Base-by-base conservation (phyloP, 2,113 vertebrate genomes). In the Zosterops pallidus region DNA sequence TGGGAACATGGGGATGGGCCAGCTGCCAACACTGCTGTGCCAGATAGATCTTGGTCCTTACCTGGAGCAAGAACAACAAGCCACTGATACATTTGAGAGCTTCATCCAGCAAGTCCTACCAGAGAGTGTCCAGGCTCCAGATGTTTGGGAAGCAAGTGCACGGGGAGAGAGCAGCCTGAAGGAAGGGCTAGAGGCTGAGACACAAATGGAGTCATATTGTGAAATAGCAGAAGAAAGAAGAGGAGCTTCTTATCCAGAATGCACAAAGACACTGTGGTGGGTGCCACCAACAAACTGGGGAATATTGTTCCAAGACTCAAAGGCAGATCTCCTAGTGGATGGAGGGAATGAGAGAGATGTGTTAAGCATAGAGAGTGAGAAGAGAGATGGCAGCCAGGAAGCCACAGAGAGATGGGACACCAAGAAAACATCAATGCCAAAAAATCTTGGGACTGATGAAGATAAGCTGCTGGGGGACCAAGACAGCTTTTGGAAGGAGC, bases 61-160 rank as follows among this genome's bases (percentile, higher is more conserved):
- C 44, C 10, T 94, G n/a, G 33, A 96, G 41, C 70, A 81, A 50
- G 94, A 97, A 64, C 76, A 95, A 74, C 57, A 63, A 29, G 42
- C 44, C 28, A 87, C 69, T 2, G 23, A 69, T 3, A 14, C 0
- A 2, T 80, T 83, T 39, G 53, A 86, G 35, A 72, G 24, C 8
- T 77, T 92, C 17, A 44, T 71, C 28, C 82, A 84, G 74, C 72
- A 97, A 14, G 14, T 59, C 19, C 49, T 91, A 41, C 56, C 56
- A 42, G 42, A 28, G 22, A 55, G 11, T 13, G 5, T 33, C 16
- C 71, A 46, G 37, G 25, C 29, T 67, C 17, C 50, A 50, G 72
- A 29, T 37, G 16, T 18, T 84, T 69, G 55, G 74, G 74, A 78
- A 67, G 29, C 18, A 46, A 35, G 50, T 26, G 20, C 39, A 49